A percentile compares a stretch with the other conserved stretches of the same genome.
Evolutionary conservation across 37 sponge, comb jelly and placozoan species (phyloP).

Genomic region (Geodia barretti): DNA sequence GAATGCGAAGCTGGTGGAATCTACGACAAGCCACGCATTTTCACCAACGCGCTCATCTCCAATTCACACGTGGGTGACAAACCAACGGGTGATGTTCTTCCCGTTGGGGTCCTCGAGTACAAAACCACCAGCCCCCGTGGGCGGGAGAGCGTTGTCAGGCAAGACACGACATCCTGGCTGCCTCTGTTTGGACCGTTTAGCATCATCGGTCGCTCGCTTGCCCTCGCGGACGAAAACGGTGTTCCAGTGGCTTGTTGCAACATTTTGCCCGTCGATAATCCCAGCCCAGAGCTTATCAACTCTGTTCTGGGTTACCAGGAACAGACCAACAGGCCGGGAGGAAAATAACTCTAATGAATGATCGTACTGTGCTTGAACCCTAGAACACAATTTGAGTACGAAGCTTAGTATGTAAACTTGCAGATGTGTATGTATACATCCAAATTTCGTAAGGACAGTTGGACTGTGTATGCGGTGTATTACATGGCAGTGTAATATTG

Average conservation of each 20-base stretch:
- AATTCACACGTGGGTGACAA: too few relatives aligned
- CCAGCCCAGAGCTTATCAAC: not conserved
- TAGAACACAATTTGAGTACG: too few relatives aligned
- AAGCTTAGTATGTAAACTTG: too few relatives aligned
- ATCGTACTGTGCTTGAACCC: too few relatives aligned
- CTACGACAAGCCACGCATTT: not conserved
- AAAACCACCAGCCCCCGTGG: not conserved
- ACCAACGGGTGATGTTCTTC: constrained; percentile 20
- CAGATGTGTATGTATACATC: too few relatives aligned
- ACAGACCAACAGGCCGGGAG: not conserved
- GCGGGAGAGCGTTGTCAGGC: not conserved
- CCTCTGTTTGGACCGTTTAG: constrained; percentile 61
- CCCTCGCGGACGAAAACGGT: constrained; percentile 17
- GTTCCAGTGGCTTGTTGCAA: constrained; percentile 15
- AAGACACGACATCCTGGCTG: constrained; percentile 6
- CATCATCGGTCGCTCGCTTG: constrained; percentile 35
- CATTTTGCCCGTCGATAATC: not conserved
- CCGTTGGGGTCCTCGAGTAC: constrained; percentile 26
- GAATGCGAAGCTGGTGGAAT: not conserved
- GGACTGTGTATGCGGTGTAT: too few relatives aligned
- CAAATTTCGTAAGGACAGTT: too few relatives aligned
- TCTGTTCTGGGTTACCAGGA: constrained; percentile 38
- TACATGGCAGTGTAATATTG: too few relatives aligned
- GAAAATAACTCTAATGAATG: too few relatives aligned
- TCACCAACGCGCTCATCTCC: not conserved